Percentiles rank a stretch among this genome's conserved stretches.
Conservation (phyloP, 2,113 vertebrate genomes). For the Acrocephalus arundinaceus region DNA sequence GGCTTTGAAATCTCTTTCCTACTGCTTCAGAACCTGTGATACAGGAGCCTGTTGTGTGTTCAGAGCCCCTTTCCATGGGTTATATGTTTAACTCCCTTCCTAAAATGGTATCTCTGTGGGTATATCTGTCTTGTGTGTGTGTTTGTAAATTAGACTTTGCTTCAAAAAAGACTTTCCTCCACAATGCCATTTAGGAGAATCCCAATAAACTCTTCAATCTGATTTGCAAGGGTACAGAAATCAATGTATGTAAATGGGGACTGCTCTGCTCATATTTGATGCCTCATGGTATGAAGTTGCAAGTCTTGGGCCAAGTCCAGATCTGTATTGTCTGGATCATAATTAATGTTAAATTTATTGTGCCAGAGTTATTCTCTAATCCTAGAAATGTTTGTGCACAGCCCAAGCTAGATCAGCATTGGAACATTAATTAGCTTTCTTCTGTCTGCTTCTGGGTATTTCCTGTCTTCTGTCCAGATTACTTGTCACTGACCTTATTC, state of each 20-base stretch:
- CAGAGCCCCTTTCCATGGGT: neutral
- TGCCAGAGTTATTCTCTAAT: neutral
- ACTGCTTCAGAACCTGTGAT: neutral
- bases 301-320: neutral
- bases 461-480: neutral
- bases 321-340: neutral
- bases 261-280: no score
- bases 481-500: neutral
- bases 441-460: neutral
- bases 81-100: neutral
- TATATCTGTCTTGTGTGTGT: neutral
- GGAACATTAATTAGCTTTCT: neutral
- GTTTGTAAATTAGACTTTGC: neutral
- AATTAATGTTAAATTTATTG: neutral
- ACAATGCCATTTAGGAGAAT: neutral
- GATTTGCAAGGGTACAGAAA: neutral
- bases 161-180: neutral
- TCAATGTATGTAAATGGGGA: rapidly evolving
- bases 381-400: neutral
- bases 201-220: neutral
- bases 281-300: neutral
- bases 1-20: neutral
- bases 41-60: neutral
- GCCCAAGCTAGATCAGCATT: neutral
- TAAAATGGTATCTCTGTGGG: rapidly evolving